These are phyloP conservation scores for Dendronephthya gigantea DNA, from an alignment of 64 coral and sea anemone species.

Conservation along the genomic window DNA sequence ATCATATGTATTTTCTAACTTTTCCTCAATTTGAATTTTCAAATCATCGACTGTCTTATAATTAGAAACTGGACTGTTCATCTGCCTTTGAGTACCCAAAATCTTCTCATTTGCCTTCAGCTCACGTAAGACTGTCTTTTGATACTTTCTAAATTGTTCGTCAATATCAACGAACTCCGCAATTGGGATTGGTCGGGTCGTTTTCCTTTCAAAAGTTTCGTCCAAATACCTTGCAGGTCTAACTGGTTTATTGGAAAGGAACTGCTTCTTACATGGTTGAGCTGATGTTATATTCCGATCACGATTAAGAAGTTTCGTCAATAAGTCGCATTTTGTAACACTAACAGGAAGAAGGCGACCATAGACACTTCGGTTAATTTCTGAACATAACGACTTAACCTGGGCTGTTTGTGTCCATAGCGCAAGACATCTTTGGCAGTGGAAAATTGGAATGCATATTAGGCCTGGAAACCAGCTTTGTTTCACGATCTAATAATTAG, in stretches of 20 bases:
- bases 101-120: background rate
- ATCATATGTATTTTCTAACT: no score
- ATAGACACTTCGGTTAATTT: background rate
- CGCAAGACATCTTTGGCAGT: background rate
- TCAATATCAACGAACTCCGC: background rate
- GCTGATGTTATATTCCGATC: background rate
- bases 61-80: background rate
- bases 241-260: background rate
- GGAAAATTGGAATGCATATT: background rate
- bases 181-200: background rate
- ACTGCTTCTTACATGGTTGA: background rate
- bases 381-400: background rate
- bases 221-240: background rate
- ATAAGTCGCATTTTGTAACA: background rate
- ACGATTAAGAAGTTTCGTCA: background rate
- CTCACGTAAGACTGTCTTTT: background rate
- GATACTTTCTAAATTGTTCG: background rate
- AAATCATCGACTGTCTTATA: background rate
- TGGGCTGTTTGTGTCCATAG: background rate
- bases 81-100: background rate
- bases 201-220: background rate
- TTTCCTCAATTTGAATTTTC: background rate
- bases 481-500: background rate
- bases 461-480: conserved; percentile 11
- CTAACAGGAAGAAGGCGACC: background rate